Evolutionary conservation across 2,113 vertebrate genomes (phyloP).

Genomic region (Channa argus): DNA sequence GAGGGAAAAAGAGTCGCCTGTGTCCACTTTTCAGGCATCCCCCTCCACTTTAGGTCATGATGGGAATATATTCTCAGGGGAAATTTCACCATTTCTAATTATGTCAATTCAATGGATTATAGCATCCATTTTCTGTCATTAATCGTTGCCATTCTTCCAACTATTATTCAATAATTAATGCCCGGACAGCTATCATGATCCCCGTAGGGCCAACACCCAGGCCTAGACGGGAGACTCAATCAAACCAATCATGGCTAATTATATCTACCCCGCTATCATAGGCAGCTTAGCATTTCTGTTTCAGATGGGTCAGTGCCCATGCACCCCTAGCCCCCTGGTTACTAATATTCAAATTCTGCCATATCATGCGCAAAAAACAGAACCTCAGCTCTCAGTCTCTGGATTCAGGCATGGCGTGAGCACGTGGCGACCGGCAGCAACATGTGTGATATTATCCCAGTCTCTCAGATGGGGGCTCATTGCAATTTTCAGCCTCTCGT

Average conservation of each 20-base stretch:
- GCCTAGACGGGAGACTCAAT: slow-evolving; percentile 55
- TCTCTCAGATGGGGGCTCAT: slow-evolving; percentile 6
- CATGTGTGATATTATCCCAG: slow-evolving; percentile 31
- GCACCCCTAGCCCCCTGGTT: slow-evolving; percentile 5
- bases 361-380: slow-evolving; percentile 33
- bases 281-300: slow-evolving; percentile 45
- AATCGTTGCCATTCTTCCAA: slow-evolving; percentile 61
- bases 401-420: background rate
- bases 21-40: slow-evolving; percentile 25
- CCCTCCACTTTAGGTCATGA: slow-evolving; percentile 53
- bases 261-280: slow-evolving; percentile 38
- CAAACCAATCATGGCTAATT: slow-evolving; percentile 66
- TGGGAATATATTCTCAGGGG: slow-evolving; percentile 56
- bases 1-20: slow-evolving; percentile 18
- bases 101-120: slow-evolving; percentile 71
- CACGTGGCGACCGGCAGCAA: slow-evolving; percentile 13
- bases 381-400: slow-evolving; percentile 24
- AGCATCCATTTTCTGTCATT: slow-evolving; percentile 67
- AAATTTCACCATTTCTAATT: slow-evolving; percentile 72
- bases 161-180: slow-evolving; percentile 76
- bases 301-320: slow-evolving; percentile 56
- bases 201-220: slow-evolving; percentile 64
- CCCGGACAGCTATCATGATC: slow-evolving; percentile 51
- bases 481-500: slow-evolving; percentile 17
- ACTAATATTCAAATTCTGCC: slow-evolving; percentile 33